phyloP scores from a whole-genome alignment of 2,888 invertebrate genomes.

The Physocephala rufipes region DNA sequence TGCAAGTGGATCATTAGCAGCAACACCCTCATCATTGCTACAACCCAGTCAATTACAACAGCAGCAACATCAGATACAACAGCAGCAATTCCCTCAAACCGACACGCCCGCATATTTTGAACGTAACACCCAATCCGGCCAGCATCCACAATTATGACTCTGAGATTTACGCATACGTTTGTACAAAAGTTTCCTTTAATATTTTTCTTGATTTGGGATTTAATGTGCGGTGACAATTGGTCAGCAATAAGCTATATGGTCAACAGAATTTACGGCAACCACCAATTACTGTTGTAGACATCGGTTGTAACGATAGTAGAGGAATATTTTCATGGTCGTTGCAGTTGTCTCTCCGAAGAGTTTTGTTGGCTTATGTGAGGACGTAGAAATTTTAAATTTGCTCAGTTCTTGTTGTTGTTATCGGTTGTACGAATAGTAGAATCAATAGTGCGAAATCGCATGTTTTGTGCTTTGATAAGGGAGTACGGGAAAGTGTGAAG shows the following conservation, averaged over 20 bases:
- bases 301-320: no score
- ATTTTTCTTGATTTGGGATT: not conserved
- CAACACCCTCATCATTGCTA: constrained; percentile 40
- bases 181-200: constrained; percentile 63
- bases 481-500: no score
- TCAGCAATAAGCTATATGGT: not conserved
- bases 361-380: no score
- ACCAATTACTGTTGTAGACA: no score
- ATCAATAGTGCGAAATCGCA: no score
- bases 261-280: no score
- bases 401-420: no score
- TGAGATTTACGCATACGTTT: constrained; percentile 64
- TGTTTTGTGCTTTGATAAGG: no score
- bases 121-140: constrained; percentile 46
- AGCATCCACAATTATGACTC: constrained; percentile 66
- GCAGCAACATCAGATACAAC: constrained; percentile 41
- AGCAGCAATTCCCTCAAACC: constrained; percentile 40
- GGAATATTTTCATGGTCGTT: no score
- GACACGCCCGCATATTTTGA: constrained; percentile 50
- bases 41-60: constrained; percentile 21
- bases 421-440: no score
- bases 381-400: no score
- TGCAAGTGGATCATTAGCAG: constrained; percentile 21
- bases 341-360: no score
- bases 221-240: not conserved